Evolutionary conservation across 2,113 vertebrate species (phyloP), one percentile per base, ranked within the genome.

Genomic region (Corydoras sp.): DNA sequence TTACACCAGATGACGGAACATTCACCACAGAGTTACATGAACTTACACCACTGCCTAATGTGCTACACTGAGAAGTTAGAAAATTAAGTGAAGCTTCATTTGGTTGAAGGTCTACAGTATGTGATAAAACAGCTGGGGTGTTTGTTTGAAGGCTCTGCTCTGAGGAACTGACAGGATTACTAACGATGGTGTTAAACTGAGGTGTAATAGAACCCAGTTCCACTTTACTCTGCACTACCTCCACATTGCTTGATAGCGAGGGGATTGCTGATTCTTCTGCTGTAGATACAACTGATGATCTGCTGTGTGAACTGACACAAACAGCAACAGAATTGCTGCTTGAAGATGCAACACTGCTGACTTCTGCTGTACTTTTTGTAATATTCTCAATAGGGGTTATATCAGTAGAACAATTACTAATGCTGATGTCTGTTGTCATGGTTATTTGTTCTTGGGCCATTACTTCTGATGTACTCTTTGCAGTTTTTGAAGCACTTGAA

Each of bases 401-500:
- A 55, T 77, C 69, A 35, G 48, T 49, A 35, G 31, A 29, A 59
- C 70, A 71, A 53, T 48, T 75, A 9, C 35, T 18, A 0, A 56
- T 32, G 15, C 60, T n/a, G 49, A 60, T 35, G 55, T 49, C 48
- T 9, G 31, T 80, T 48, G 64, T 31, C 66, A 71, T 55, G 3
- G 79, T 74, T 7, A 76, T 65, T 55, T 67, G 73, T 71, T 48
- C 69, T 77, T 76, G 62, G 65, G 79, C 29, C 43, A 48, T 62
- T 68, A 66, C 65, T 60, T 82, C 71, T 72, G 69, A 68, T 3
- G 48, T 81, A 68, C 15, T 69, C n/a, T 79, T 80, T 2, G 65
- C 12, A 0, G 89, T 85, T 74, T 85, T 90, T 69, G 78, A 79
- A 73, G 81, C 73, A 80, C 67, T 81, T 29, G 72, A 69, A 15